phyloP scores from a whole-genome alignment of 2,113 vertebrate genomes.

The Erinaceus europaeus region DNA sequence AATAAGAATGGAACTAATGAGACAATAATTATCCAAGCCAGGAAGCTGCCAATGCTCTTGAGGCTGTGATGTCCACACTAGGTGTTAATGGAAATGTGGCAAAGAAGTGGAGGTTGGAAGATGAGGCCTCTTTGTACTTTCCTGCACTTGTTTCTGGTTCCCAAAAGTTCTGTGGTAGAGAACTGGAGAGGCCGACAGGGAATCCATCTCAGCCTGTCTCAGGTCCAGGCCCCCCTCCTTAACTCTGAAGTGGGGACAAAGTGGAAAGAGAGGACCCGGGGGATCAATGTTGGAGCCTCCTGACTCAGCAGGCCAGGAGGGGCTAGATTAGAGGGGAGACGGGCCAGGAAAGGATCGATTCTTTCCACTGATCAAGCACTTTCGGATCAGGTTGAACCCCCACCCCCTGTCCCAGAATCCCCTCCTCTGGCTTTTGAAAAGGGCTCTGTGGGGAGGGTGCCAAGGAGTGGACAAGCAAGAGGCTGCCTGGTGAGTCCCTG shows the following conservation, averaged over 20 bases:
- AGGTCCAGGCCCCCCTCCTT: not conserved
- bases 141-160: not conserved
- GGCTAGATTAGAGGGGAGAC: conserved; percentile 9
- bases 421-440: not conserved
- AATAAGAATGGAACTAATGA: too few relatives aligned
- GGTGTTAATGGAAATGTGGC: too few relatives aligned
- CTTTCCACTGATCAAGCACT: conserved; percentile 56
- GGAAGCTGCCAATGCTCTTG: too few relatives aligned
- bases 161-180: not conserved
- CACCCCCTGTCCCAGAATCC: conserved; percentile 47
- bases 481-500: not conserved
- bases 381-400: conserved; percentile 28
- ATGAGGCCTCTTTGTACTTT: not conserved
- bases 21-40: too few relatives aligned
- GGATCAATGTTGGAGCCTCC: not conserved
- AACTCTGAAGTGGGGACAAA: not conserved
- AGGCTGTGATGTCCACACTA: too few relatives aligned
- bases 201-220: not conserved
- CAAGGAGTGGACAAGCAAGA: not conserved
- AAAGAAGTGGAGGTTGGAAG: too few relatives aligned
- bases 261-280: not conserved
- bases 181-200: not conserved
- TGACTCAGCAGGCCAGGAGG: conserved; percentile 9
- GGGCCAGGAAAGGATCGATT: conserved; percentile 36
- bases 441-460: not conserved